phyloP scores from a whole-genome alignment of 2,797 vertebrate genomes.

The Hydrocynus forskahlii region DNA sequence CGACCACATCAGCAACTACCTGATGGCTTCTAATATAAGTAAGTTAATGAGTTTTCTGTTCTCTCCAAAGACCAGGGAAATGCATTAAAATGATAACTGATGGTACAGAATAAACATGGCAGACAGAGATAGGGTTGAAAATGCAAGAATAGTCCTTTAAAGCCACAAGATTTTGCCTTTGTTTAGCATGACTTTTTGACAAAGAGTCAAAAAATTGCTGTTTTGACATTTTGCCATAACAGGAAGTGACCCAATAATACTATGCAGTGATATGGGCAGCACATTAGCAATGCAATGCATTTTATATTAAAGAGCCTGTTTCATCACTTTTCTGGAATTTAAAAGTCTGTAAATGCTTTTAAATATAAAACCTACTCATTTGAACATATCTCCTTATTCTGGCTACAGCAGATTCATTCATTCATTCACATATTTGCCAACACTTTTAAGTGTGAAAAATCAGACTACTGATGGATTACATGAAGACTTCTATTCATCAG shows the following conservation, averaged over 20 bases:
- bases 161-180: background rate
- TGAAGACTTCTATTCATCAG: too few relatives aligned
- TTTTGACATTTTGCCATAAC: slow-evolving; percentile 22
- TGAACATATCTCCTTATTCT: too few relatives aligned
- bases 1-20: background rate
- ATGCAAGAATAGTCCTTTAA: background rate
- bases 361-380: too few relatives aligned
- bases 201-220: background rate
- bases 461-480: too few relatives aligned
- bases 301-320: too few relatives aligned
- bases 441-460: too few relatives aligned
- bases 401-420: too few relatives aligned
- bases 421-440: too few relatives aligned
- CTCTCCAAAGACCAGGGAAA: background rate
- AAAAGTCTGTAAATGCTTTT: too few relatives aligned
- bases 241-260: background rate
- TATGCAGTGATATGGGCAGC: background rate
- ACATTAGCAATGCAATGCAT: too few relatives aligned
- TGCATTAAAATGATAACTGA: background rate
- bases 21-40: background rate
- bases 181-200: background rate
- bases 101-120: background rate
- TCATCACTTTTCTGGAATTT: too few relatives aligned
- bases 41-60: background rate
- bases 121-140: background rate